Evolutionary conservation across 2,113 vertebrate species (phyloP), one percentile per base, ranked within the genome.

Genomic region (Taurulus bubalis): DNA sequence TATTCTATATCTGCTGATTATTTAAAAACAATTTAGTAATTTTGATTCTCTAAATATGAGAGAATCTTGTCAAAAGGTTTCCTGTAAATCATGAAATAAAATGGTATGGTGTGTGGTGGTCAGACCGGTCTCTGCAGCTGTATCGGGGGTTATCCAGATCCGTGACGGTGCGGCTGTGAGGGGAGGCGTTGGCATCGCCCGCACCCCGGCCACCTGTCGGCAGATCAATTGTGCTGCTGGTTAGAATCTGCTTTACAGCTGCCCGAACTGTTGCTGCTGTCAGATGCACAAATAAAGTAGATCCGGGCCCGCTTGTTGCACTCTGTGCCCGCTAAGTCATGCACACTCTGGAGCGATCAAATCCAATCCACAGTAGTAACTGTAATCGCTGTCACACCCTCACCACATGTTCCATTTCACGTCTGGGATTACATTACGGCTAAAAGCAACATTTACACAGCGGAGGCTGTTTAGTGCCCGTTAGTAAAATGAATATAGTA

Each of bases 151-250:
- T 24, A 10, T 55, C 30, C 67, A 11, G 49, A n/a, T n/a, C n/a
- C n/a, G n/a, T n/a, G n/a, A n/a, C n/a, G n/a, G n/a, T 45, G 72
- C 28, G 58, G 8, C 60, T 36, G 60, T 59, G 60, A 72, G 30
- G 51, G 15, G 11, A 74, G 56, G 8, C 2, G 3, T 18, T 6
- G 47, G 45, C 24, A 36, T 15, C 12, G 34, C 34, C 16, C 3
- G 34, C 60, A 5, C 16, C 20, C 0, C 6, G n/a, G 56, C 63
- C 79, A 56, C n/a, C 71, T 63, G 64, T 67, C 47, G 58, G 42
- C 51, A 55, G 59, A 83, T 83, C 80, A 72, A 79, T 83, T n/a
- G 4, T 20, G 38, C 65, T 83, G 73, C 63, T 42, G 72, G 40
- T 24, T 53, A 24, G 45, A 26, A 79, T 82, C 72, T 26, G 65